Evolutionary conservation across 2,113 vertebrate species (phyloP).

Genomic region (Noturus placidus): DNA sequence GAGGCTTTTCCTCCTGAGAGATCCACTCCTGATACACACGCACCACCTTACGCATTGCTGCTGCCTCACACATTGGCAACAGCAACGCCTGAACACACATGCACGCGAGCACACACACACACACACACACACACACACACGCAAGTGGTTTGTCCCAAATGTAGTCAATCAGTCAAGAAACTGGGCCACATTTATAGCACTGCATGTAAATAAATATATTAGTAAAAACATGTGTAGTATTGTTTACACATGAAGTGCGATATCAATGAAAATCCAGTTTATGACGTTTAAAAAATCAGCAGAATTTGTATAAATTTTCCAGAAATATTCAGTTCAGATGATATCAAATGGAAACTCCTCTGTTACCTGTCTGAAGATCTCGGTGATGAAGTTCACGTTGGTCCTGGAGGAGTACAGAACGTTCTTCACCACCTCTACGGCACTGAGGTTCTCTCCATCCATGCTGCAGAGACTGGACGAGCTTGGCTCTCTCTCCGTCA

Average conservation of each 20-base stretch:
- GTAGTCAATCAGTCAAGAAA: not conserved
- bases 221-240: not conserved
- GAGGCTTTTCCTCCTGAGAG: slow-evolving; percentile 92
- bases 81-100: slow-evolving; percentile 82
- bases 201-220: too few species aligned
- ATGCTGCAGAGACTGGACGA: slow-evolving; percentile 98
- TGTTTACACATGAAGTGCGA: not conserved
- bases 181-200: too few species aligned
- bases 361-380: slow-evolving; percentile 96
- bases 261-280: not conserved
- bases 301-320: not conserved
- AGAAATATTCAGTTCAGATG: not conserved
- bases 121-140: slow-evolving; percentile 1
- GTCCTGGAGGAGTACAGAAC: slow-evolving; percentile 92
- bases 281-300: too few species aligned
- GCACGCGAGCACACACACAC: slow-evolving; percentile 1
- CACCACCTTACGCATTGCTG: slow-evolving; percentile 94
- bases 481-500: slow-evolving; percentile 97
- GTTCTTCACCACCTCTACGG: slow-evolving; percentile 94
- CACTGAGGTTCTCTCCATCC: slow-evolving; percentile 95
- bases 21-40: slow-evolving; percentile 99
- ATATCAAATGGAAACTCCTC: not conserved
- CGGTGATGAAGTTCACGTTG: slow-evolving; percentile 96
- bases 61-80: slow-evolving; percentile 94
- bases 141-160: not conserved